These are phyloP conservation scores for Hypocryptadius cinnamomeus DNA, from an alignment of 2,113 vertebrate genomes.

Conservation along the genomic window DNA sequence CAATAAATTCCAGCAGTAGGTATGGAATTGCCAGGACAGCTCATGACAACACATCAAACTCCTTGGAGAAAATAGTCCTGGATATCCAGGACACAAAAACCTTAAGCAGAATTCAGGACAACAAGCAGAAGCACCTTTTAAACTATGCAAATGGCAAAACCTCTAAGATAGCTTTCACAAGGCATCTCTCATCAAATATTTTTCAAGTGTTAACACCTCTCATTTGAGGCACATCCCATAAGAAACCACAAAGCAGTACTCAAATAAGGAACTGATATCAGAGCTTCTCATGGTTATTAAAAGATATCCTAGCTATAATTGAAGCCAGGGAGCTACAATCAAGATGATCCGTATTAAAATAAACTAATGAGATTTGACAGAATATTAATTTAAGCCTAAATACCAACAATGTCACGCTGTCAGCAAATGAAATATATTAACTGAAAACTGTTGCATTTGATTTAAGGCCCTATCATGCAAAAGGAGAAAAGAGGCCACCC, in stretches of 20 bases:
- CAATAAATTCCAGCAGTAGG: neutral
- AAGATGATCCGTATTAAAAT: constrained; percentile 7
- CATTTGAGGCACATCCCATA: neutral
- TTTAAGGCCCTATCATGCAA: neutral
- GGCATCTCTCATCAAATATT: neutral
- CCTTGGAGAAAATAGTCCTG: neutral
- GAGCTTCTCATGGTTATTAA: neutral
- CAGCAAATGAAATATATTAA: constrained; percentile 24
- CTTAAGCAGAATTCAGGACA: neutral
- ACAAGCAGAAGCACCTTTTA: neutral
- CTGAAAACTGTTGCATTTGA: constrained; percentile 16
- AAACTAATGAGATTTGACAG: constrained; percentile 33
- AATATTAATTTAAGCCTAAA: constrained; percentile 34
- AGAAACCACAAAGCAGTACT: neutral
- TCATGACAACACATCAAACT: neutral
- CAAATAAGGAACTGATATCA: neutral
- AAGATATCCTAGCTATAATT: neutral
- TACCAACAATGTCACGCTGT: constrained; percentile 17
- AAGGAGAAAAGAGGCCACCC: constrained; percentile 13
- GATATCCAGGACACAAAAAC: neutral
- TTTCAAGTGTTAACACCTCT: neutral
- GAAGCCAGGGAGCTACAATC: neutral
- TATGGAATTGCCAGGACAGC: neutral
- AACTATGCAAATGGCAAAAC: neutral
- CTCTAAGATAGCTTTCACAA: neutral